phyloP scores from a whole-genome alignment of 1,140 invertebrate species.

The Callitettix versicolor region DNA sequence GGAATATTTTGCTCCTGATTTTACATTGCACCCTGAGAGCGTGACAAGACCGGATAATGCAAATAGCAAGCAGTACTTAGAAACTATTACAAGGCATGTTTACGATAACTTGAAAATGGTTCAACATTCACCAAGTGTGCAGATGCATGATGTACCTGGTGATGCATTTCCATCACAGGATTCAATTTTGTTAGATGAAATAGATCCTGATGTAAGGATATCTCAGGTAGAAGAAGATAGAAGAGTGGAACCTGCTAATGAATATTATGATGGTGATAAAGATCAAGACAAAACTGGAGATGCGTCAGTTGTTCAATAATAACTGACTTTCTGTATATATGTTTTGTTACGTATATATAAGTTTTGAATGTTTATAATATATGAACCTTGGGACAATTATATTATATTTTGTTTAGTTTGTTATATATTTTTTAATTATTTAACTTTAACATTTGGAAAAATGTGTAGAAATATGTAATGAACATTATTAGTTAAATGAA shows the following conservation, averaged over 20 bases:
- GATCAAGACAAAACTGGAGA: conserved; percentile 24
- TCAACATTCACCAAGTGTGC: conserved; percentile 77
- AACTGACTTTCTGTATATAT: too few species aligned
- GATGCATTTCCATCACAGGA: conserved; percentile 46
- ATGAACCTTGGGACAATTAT: too few species aligned
- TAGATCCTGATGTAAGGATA: conserved; percentile 72
- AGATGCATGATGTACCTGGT: conserved; percentile 87
- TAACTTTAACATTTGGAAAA: too few species aligned
- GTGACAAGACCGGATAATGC: conserved; percentile 77
- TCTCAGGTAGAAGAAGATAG: conserved; percentile 72
- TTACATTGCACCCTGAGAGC: conserved; percentile 84
- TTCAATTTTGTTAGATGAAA: conserved; percentile 55
- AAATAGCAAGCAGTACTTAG: conserved; percentile 85
- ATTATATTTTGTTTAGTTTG: too few species aligned
- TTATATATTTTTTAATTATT: too few species aligned
- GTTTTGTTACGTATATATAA: too few species aligned
- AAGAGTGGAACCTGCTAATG: conserved; percentile 77
- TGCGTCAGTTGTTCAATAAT: too few species aligned
- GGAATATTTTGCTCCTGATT: conserved; percentile 93
- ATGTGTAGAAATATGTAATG: too few species aligned
- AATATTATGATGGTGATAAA: conserved; percentile 83
- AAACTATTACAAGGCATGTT: conserved; percentile 73
- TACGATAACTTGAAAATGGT: conserved; percentile 83
- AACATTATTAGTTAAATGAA: too few species aligned
- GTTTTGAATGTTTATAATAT: too few species aligned